A percentile compares a stretch with the other conserved stretches of the same genome.
Conservation (phyloP, 2,113 vertebrate species). For the Tricholaema leucomelas region DNA sequence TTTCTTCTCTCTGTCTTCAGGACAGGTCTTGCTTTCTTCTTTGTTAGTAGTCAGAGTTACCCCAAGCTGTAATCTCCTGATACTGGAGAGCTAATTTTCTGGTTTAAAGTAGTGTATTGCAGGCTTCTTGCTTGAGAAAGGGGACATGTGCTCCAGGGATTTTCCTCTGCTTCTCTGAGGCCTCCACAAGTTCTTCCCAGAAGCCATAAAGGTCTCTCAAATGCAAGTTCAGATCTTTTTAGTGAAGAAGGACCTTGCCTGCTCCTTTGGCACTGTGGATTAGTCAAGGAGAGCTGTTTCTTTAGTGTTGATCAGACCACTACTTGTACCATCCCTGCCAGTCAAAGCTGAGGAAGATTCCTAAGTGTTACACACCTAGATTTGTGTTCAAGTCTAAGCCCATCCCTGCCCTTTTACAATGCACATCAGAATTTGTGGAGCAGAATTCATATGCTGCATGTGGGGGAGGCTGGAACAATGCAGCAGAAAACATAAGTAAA, state of each 20-base stretch:
- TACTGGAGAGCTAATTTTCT: background rate
- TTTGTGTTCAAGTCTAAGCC: background rate
- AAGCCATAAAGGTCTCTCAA: background rate
- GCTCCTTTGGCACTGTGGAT: background rate
- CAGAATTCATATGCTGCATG: background rate
- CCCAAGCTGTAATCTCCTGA: background rate
- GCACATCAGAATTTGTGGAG: fast-evolving
- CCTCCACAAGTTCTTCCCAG: background rate
- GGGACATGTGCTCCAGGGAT: background rate
- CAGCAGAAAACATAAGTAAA: background rate
- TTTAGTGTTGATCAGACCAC: background rate
- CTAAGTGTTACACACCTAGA: background rate
- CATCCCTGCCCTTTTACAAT: background rate
- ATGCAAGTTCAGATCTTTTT: background rate
- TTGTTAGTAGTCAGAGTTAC: background rate
- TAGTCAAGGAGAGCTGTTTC: background rate
- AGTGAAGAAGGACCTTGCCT: background rate
- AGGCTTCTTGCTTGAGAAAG: background rate
- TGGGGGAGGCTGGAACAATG: background rate
- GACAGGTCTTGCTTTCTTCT: background rate
- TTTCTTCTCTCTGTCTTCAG: background rate
- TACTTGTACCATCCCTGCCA: background rate
- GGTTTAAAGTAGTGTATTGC: background rate
- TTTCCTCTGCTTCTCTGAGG: background rate
- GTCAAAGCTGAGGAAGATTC: background rate